Conservation (phyloP, 2,888 invertebrate species). For the Ormyrus rosae region DNA sequence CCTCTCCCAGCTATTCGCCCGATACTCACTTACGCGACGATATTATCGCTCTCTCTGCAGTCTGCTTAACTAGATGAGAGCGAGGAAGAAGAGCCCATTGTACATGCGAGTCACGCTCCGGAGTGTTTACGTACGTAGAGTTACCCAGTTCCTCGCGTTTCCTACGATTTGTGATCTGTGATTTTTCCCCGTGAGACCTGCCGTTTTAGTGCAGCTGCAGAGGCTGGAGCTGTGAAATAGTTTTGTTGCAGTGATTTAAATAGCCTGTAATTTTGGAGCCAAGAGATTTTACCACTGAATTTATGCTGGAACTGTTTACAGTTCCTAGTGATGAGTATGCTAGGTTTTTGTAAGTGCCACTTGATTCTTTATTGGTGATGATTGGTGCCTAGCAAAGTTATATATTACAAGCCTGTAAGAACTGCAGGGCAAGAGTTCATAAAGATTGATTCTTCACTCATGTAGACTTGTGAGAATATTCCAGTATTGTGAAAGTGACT, state of each 20-base stretch:
- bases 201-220: too few species aligned
- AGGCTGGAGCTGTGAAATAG: too few species aligned
- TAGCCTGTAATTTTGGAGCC: too few species aligned
- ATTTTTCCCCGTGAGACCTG: too few species aligned
- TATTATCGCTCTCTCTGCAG: slow-evolving; percentile 16
- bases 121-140: slow-evolving; percentile 42
- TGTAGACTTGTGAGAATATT: slow-evolving; percentile 10
- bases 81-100: slow-evolving; percentile 25
- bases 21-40: too few species aligned
- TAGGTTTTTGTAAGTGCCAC: slow-evolving; percentile 2
- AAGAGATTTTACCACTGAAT: too few species aligned
- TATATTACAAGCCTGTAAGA: too few species aligned
- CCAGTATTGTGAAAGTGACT: background rate
- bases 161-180: slow-evolving; percentile 4
- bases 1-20: too few species aligned
- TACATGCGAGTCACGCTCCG: slow-evolving; percentile 44
- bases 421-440: too few species aligned
- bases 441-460: background rate
- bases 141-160: slow-evolving; percentile 13
- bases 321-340: background rate
- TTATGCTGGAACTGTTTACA: too few species aligned
- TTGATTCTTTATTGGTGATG: slow-evolving; percentile 14
- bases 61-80: slow-evolving; percentile 13
- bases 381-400: background rate
- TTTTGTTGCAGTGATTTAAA: background rate